Evolutionary conservation across 2,113 vertebrate genomes (phyloP).

Genomic region (Urocynchramus pylzowi): DNA sequence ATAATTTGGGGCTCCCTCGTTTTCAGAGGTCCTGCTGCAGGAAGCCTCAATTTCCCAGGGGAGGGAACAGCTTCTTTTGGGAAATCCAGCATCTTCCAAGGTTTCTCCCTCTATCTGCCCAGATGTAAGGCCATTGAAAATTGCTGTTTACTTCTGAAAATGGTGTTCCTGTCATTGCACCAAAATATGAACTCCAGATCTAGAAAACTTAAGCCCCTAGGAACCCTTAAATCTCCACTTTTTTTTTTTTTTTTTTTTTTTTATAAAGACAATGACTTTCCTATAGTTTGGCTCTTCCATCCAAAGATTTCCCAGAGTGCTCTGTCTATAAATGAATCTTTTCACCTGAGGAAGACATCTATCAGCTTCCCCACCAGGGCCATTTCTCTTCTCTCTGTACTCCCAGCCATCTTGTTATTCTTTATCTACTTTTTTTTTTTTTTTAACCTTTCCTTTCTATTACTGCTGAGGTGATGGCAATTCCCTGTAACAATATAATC

Average conservation of each 20-base stretch:
- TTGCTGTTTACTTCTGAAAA: neutral
- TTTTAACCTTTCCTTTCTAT: neutral
- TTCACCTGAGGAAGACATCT: constrained; percentile 22
- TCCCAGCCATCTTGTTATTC: neutral
- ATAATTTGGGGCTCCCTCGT: neutral
- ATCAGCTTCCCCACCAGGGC: neutral
- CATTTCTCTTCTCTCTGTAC: neutral
- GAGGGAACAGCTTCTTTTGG: neutral
- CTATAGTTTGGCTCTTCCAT: neutral
- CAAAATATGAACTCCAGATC: neutral
- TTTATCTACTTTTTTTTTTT: neutral
- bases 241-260: neutral
- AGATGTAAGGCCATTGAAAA: neutral
- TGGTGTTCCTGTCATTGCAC: neutral
- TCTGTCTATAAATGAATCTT: neutral
- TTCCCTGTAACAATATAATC: constrained; percentile 53
- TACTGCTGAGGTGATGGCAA: constrained; percentile 29
- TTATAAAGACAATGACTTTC: neutral
- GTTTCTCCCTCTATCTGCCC: neutral
- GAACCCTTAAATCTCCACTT: neutral
- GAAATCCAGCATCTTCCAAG: neutral
- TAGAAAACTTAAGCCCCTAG: neutral
- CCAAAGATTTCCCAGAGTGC: neutral
- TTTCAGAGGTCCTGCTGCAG: neutral
- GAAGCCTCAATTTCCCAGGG: neutral